These are phyloP conservation scores for Dysmachus trigonus DNA, from an alignment of 2,888 invertebrate genomes.

Conservation along the genomic window DNA sequence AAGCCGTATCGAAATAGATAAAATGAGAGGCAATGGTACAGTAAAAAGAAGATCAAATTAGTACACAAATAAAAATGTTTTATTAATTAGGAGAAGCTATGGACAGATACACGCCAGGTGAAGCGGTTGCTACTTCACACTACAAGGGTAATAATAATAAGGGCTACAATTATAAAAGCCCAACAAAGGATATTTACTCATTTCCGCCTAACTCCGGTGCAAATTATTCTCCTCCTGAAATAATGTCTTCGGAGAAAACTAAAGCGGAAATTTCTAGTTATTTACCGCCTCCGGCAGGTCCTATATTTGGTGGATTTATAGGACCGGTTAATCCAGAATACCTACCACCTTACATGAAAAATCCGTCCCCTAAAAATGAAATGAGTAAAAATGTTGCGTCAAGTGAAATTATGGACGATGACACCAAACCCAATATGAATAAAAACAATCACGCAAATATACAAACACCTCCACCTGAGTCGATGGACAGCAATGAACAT, in stretches of 20 bases:
- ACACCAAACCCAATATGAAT: neutral
- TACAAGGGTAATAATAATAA: slow-evolving; percentile 53
- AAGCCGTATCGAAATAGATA: slow-evolving; percentile 56
- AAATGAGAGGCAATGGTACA: slow-evolving; percentile 53
- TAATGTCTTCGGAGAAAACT: slow-evolving; percentile 55
- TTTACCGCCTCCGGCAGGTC: slow-evolving; percentile 60
- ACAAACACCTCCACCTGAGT: slow-evolving; percentile 60
- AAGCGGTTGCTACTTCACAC: slow-evolving; percentile 57
- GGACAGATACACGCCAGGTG: slow-evolving; percentile 62
- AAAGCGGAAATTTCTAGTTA: slow-evolving; percentile 57
- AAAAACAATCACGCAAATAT: slow-evolving; percentile 44
- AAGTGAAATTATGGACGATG: neutral
- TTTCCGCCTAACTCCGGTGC: slow-evolving; percentile 61
- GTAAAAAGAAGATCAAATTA: neutral
- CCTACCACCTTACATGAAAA: slow-evolving; percentile 49
- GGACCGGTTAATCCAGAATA: slow-evolving; percentile 54
- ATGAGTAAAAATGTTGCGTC: slow-evolving; percentile 18
- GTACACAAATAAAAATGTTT: neutral
- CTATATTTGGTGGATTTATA: slow-evolving; percentile 51
- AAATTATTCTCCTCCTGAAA: slow-evolving; percentile 58
- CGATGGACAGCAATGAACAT: slow-evolving; percentile 50
- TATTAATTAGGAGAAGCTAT: slow-evolving; percentile 53
- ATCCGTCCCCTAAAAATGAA: slow-evolving; percentile 3
- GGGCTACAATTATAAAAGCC: slow-evolving; percentile 52
- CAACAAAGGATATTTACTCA: slow-evolving; percentile 57